Evolutionary conservation across 2,113 vertebrate species (phyloP).

Genomic region (Chitala chitala): DNA sequence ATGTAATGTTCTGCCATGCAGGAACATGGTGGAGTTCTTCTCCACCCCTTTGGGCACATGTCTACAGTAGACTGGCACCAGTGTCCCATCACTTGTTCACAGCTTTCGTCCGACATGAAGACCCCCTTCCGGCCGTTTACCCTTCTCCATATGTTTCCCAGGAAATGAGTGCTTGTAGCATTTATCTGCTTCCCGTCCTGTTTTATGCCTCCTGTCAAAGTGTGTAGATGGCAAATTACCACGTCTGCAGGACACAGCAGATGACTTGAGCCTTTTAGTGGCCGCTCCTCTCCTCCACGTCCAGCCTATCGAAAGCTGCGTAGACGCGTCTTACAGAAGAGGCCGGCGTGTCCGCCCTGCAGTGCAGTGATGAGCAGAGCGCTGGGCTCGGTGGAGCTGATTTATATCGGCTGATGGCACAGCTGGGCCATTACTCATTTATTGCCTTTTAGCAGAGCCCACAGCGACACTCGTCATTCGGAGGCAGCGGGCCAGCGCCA

Average conservation of each 20-base stretch:
- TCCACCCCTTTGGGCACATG: too few species aligned
- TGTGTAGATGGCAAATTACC: not conserved
- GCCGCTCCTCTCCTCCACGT: not conserved
- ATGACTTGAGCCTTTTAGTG: not conserved
- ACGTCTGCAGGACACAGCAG: not conserved
- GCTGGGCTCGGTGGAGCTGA: not conserved
- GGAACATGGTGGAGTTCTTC: too few species aligned
- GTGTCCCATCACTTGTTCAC: too few species aligned
- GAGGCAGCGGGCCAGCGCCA: not conserved
- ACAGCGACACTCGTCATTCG: not conserved
- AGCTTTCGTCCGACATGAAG: conserved; percentile 10
- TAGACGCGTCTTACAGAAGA: not conserved
- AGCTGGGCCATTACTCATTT: not conserved
- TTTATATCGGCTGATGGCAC: not conserved
- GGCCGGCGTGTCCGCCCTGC: not conserved
- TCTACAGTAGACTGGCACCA: too few species aligned
- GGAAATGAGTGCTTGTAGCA: conserved; percentile 29
- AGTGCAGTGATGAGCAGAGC: not conserved
- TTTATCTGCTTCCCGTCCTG: conserved; percentile 35
- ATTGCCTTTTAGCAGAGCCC: conserved; percentile 4
- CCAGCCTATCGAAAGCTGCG: not conserved
- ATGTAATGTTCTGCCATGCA: too few species aligned
- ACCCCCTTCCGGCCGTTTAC: conserved; percentile 14
- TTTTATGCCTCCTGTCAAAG: conserved; percentile 30
- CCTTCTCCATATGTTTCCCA: conserved; percentile 17